Evolutionary conservation across 53 echinoderm and acorn worm species (phyloP).

Genomic region (Paracentrotus lividus): DNA sequence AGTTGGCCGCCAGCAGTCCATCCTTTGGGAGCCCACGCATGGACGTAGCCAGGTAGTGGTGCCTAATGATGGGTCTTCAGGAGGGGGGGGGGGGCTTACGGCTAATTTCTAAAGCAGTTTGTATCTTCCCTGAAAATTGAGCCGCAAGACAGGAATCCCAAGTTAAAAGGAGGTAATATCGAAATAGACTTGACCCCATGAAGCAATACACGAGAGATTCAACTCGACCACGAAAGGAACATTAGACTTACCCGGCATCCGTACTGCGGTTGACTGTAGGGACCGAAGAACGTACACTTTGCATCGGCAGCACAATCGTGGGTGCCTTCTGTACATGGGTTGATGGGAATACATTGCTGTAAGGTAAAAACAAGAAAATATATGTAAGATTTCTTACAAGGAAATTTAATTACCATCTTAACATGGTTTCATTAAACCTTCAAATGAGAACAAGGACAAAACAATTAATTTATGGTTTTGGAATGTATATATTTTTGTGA

Average conservation of each 20-base stretch:
- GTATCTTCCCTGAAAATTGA: not conserved
- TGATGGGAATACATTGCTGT: conserved; percentile 99
- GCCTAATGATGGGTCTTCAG: too few species aligned
- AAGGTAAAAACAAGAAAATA: conserved; percentile 2
- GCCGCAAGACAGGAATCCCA: not conserved
- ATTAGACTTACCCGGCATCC: conserved; percentile 88
- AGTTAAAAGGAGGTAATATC: not conserved
- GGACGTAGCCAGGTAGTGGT: too few species aligned
- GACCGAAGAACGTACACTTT: conserved; percentile 92
- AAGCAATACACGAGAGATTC: not conserved
- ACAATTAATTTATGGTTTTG: too few species aligned
- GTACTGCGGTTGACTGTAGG: conserved; percentile 89
- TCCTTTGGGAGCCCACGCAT: too few species aligned
- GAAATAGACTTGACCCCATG: not conserved
- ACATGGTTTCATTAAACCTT: too few species aligned
- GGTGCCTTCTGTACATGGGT: conserved; percentile 95
- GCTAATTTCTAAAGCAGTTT: not conserved
- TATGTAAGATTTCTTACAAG: too few species aligned
- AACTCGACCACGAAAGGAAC: too few species aligned
- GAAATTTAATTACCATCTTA: too few species aligned
- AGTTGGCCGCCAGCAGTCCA: too few species aligned
- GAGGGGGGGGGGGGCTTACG: not conserved
- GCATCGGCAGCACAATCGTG: conserved; percentile 86
- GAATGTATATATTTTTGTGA: too few species aligned
- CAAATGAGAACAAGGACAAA: too few species aligned